Evolutionary conservation across 2,888 invertebrate species (phyloP), one percentile per base, ranked within the genome.

Genomic region (Plebejus anna): DNA sequence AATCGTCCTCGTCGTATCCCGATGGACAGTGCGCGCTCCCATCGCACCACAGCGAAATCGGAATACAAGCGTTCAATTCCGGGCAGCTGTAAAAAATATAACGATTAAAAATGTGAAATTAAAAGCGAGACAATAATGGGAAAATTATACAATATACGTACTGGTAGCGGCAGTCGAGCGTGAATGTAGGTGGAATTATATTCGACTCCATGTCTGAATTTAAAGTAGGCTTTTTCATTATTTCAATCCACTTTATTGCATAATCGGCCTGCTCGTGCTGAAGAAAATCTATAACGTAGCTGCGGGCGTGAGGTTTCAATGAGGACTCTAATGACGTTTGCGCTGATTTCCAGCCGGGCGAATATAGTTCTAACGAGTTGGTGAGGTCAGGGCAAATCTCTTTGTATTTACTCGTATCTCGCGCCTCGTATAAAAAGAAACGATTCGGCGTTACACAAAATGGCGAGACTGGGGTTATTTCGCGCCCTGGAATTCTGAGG

Each of bases 21-120:
- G 97, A 96, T 16, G 97, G 97, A 85, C 97, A 97, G 84, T 97
- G 97, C 1, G 95, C 92, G 70, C 96, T 94, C 0, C 97, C 97
- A 85, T 97, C 97, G 87, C 97, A 97, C 97, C 97, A 97, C 4
- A 97, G 87, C 1, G 96, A 95, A 1, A 96, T 94, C 79, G 96
- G 96, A 82, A 97, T 97, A 86, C 97, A 97, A 0, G 97, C 97
- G 79, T 97, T 96, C 76, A 97, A 90, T 86, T 97, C 97, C 0
- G 97, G 97, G 83, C 97, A 97, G 84, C 97, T 97, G 90, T 76
- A 89, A 85, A 82, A 32, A 75, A 47, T 72, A 47, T 22, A 47
- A 72, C 11, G 13, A 51, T 32, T 32, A 73, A 51, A 28, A 51
- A 51, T 32, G 32, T 38, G 28, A 42, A 71, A 42, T 42, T 71